Percentiles rank a stretch among this genome's conserved stretches.
These are phyloP conservation scores for Suricata suricatta DNA, from an alignment of 2,113 vertebrate species.

Conservation along the genomic window DNA sequence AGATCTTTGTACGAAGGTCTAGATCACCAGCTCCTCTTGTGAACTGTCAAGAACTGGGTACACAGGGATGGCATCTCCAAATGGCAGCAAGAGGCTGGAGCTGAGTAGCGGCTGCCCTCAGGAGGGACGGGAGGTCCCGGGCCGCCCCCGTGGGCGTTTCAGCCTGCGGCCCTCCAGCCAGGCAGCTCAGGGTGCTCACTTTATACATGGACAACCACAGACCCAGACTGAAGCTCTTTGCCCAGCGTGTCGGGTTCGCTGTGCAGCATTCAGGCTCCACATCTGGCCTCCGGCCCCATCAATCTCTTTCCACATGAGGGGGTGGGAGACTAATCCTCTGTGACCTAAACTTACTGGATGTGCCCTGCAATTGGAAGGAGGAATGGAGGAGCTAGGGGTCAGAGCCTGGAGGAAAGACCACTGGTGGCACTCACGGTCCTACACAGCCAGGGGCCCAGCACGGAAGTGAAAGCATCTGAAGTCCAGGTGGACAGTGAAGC, in stretches of 20 bases:
- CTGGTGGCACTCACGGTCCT: neutral
- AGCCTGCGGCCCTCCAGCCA: neutral
- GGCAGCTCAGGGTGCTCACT: neutral
- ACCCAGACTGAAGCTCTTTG: neutral
- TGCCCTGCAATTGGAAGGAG: neutral
- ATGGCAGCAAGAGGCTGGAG: neutral
- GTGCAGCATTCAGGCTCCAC: neutral
- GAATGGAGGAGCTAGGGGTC: neutral
- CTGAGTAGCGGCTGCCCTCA: no score
- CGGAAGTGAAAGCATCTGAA: neutral
- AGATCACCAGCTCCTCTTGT: neutral
- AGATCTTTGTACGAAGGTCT: neutral
- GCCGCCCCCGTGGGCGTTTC: neutral
- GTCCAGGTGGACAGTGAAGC: neutral
- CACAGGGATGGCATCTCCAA: neutral
- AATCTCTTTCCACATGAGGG: neutral
- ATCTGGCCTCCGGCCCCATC: rapidly evolving
- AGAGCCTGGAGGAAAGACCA: neutral
- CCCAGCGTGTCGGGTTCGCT: neutral
- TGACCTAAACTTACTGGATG: neutral
- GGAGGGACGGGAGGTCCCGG: neutral
- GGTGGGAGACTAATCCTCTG: neutral
- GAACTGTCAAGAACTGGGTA: neutral
- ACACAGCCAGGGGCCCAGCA: neutral
- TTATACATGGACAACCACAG: neutral